These are phyloP conservation scores for Muschampia staudingeri DNA, from an alignment of 2,888 invertebrate species.

Conservation along the genomic window DNA sequence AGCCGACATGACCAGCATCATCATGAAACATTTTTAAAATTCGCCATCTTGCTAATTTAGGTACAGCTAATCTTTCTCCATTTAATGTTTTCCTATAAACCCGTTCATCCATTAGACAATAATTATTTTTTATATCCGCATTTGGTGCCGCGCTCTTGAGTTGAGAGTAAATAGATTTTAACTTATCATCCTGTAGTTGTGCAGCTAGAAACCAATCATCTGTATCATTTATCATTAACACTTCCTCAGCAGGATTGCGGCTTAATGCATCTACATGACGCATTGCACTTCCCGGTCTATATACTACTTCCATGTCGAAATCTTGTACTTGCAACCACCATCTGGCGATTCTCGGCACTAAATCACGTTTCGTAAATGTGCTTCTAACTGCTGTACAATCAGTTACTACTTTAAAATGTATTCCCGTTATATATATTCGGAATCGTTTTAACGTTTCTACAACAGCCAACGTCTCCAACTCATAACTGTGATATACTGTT, in stretches of 20 bases:
- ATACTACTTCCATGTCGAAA: neutral
- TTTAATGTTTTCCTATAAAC: neutral
- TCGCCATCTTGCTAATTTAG: neutral
- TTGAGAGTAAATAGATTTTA: neutral
- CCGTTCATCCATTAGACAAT: neutral
- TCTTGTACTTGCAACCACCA: neutral
- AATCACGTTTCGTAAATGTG: neutral
- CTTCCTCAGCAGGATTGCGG: neutral
- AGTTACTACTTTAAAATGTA: neutral
- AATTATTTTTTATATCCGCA: neutral
- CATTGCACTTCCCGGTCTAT: neutral
- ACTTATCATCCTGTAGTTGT: neutral
- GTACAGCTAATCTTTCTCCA: neutral
- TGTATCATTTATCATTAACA: neutral
- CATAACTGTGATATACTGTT: neutral
- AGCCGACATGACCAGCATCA: neutral
- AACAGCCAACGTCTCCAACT: neutral
- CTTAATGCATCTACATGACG: neutral
- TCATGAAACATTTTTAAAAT: neutral
- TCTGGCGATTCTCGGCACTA: neutral
- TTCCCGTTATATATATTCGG: neutral
- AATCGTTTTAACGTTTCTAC: neutral
- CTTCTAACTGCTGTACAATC: neutral
- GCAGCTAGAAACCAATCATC: neutral
- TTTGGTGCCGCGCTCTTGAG: neutral